These are phyloP conservation scores for Hydrozoanthus tunicans DNA, from an alignment of 64 coral and sea anemone genomes.

Conservation along the genomic window DNA sequence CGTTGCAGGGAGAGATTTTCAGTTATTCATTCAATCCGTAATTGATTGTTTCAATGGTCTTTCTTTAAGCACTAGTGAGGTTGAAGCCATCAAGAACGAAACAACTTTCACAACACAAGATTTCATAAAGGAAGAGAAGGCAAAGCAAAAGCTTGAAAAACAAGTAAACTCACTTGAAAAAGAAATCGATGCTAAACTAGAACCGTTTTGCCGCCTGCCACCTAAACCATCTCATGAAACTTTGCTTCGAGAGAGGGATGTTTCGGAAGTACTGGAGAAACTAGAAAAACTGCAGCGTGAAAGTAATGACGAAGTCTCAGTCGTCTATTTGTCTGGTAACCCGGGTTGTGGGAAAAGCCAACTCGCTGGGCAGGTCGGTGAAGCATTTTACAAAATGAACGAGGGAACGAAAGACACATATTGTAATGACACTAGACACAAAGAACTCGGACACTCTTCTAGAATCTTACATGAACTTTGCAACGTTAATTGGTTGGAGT, in stretches of 20 bases:
- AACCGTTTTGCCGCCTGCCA: background rate
- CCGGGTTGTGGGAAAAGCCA: no score
- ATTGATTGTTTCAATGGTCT: background rate
- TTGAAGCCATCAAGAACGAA: background rate
- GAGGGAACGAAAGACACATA: background rate
- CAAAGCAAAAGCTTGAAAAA: background rate
- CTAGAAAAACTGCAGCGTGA: background rate
- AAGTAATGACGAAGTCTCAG: background rate
- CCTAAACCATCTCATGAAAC: slow-evolving; percentile 27
- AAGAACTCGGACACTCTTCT: no score
- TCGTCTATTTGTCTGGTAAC: background rate
- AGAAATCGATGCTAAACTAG: background rate
- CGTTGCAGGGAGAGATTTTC: slow-evolving; percentile 9
- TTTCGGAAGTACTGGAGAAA: background rate
- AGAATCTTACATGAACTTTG: background rate
- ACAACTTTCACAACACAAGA: background rate
- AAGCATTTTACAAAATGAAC: no score
- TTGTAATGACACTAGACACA: background rate
- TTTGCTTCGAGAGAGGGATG: background rate
- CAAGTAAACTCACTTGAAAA: background rate
- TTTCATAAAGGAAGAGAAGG: background rate
- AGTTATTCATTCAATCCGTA: background rate
- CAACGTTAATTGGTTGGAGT: background rate
- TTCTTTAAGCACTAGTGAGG: background rate
- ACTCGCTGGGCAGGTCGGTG: no score